These are phyloP conservation scores for Xanthia icteritia DNA, from an alignment of 2,888 invertebrate genomes.

Conservation along the genomic window DNA sequence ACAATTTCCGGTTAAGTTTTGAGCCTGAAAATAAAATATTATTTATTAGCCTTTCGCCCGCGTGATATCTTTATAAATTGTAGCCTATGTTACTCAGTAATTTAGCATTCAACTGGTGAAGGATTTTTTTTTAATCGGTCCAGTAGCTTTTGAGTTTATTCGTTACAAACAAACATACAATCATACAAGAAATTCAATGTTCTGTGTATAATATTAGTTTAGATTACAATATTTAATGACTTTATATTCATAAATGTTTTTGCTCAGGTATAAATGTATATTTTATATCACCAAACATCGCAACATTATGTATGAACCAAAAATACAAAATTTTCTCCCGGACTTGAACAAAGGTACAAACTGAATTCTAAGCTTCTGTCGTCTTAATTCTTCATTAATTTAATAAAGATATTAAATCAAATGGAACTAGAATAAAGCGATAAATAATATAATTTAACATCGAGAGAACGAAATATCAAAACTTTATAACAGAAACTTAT, in stretches of 20 bases:
- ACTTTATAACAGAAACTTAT: conserved; percentile 29
- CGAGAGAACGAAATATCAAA: conserved; percentile 31
- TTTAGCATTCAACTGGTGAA: no score
- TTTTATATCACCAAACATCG: background rate
- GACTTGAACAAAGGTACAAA: no score
- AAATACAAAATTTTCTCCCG: background rate
- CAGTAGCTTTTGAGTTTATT: no score
- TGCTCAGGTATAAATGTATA: background rate
- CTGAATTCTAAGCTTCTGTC: background rate
- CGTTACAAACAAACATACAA: no score
- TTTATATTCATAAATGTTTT: background rate
- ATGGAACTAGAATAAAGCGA: conserved; percentile 10
- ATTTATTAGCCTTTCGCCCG: background rate
- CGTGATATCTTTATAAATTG: no score
- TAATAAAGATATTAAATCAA: conserved; percentile 37
- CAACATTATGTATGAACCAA: background rate
- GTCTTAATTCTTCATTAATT: conserved; percentile 24
- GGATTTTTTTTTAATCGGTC: no score
- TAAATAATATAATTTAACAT: conserved; percentile 49
- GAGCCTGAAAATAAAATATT: background rate
- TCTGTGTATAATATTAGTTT: no score
- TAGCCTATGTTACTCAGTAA: no score
- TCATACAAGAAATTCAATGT: no score
- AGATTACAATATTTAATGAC: background rate
- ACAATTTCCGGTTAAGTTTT: background rate